phyloP scores from a whole-genome alignment of 92 coral and sea anemone genomes.

The Phenganax subtilis region DNA sequence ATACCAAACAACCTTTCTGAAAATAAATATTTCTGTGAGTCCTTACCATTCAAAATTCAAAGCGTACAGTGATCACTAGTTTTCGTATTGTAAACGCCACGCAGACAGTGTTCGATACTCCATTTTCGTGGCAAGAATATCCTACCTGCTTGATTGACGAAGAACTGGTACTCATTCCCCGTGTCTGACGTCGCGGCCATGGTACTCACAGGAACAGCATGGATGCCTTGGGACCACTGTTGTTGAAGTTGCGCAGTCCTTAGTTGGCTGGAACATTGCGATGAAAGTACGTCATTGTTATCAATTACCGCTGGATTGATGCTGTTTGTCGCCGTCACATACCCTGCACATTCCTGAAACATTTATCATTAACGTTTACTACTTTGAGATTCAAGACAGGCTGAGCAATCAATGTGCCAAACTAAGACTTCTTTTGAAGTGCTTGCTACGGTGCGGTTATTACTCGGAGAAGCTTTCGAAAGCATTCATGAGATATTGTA shows the following conservation, averaged over 20 bases:
- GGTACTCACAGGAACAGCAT: slow-evolving; percentile 10
- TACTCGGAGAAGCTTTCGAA: too few species aligned
- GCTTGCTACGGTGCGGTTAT: too few species aligned
- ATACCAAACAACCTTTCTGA: slow-evolving; percentile 31
- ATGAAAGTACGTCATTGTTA: slow-evolving; percentile 31
- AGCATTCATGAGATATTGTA: too few species aligned
- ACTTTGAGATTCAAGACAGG: neutral
- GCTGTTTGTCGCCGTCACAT: slow-evolving; percentile 31
- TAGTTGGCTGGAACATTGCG: slow-evolving; percentile 18
- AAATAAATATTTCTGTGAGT: neutral
- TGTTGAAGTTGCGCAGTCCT: slow-evolving; percentile 34
- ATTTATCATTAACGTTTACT: neutral
- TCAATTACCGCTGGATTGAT: slow-evolving; percentile 38
- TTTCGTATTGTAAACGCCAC: too few species aligned
- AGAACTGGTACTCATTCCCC: slow-evolving; percentile 30
- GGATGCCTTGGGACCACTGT: slow-evolving; percentile 22
- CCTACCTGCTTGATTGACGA: slow-evolving; percentile 42
- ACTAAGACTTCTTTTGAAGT: neutral
- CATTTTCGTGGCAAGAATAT: neutral
- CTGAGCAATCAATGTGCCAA: neutral
- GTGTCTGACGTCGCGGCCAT: slow-evolving; percentile 15
- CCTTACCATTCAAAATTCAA: too few species aligned
- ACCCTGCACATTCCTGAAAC: slow-evolving; percentile 26
- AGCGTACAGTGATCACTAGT: too few species aligned
- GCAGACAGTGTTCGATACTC: neutral